These are phyloP conservation scores for Oxystoma pomonae DNA, from an alignment of 2,888 invertebrate species.

Conservation along the genomic window DNA sequence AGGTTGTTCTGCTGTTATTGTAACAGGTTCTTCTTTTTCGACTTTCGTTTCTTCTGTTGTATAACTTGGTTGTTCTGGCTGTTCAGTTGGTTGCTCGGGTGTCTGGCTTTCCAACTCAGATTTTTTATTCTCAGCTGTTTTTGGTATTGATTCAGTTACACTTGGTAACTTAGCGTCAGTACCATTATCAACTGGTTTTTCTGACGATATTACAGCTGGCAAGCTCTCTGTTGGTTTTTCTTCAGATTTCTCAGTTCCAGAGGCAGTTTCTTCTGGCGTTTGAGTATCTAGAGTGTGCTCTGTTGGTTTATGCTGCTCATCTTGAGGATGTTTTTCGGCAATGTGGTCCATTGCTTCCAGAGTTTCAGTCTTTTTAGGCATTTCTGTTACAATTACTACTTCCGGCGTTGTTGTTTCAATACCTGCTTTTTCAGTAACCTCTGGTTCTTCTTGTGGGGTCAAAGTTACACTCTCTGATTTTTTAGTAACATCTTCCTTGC, in stretches of 20 bases:
- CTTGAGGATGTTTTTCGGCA: constrained; percentile 24
- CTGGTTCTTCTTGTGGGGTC: constrained; percentile 8
- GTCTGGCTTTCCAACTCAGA: constrained; percentile 4
- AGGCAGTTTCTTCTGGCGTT: neutral
- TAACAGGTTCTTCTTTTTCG: neutral
- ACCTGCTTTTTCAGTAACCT: constrained; percentile 4
- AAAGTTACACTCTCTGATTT: neutral
- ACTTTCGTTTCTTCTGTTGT: constrained; percentile 10
- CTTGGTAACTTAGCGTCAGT: neutral
- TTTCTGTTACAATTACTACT: constrained; percentile 31
- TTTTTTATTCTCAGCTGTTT: constrained; percentile 13
- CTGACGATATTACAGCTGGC: constrained; percentile 12
- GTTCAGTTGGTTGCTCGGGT: constrained; percentile 11
- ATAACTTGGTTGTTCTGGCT: constrained; percentile 19
- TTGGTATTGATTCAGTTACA: constrained; percentile 16
- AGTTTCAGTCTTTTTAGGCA: constrained; percentile 30
- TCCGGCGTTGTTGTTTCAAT: constrained; percentile 21
- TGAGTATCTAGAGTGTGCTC: neutral
- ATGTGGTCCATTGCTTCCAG: constrained; percentile 34
- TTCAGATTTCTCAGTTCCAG: constrained; percentile 7
- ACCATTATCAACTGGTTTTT: constrained; percentile 12
- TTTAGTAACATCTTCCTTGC: constrained; percentile 9
- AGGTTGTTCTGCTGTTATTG: constrained; percentile 18
- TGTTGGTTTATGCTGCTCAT: constrained; percentile 4
- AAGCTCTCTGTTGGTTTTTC: constrained; percentile 5